Percentiles rank a stretch among this genome's conserved stretches.
These are phyloP conservation scores for Bradypodion ventrale DNA, from an alignment of 2,797 vertebrate genomes.

Conservation along the genomic window DNA sequence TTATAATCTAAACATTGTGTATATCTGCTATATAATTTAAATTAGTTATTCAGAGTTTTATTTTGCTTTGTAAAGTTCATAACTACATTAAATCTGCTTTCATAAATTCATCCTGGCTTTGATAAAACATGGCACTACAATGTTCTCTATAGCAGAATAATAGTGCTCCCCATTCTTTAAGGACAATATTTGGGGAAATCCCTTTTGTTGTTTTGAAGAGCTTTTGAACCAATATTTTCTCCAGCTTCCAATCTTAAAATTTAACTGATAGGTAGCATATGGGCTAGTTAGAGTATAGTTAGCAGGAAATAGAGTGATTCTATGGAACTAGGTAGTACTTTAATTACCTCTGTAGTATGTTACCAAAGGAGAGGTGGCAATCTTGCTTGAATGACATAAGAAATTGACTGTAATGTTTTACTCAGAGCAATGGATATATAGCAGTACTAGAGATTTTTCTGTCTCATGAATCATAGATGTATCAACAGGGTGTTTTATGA, in stretches of 20 bases:
- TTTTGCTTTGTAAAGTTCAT: background rate
- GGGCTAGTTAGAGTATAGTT: background rate
- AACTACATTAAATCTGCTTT: conserved; percentile 2
- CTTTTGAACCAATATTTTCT: conserved; percentile 22
- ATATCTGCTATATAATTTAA: background rate
- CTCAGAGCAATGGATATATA: conserved; percentile 21
- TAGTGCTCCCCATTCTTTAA: background rate
- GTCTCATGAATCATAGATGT: accelerated
- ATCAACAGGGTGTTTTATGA: conserved; percentile 26
- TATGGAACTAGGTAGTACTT: conserved; percentile 21
- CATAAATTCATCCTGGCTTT: background rate
- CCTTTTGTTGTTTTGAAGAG: conserved; percentile 18
- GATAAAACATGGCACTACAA: background rate
- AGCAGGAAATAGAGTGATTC: background rate
- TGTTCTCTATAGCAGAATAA: conserved; percentile 3
- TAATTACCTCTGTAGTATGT: conserved; percentile 46
- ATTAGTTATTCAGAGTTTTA: background rate
- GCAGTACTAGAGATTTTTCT: background rate
- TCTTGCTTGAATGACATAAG: background rate
- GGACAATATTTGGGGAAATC: conserved; percentile 3
- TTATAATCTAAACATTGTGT: conserved; percentile 20
- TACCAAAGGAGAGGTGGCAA: conserved; percentile 15
- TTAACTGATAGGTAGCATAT: conserved; percentile 35
- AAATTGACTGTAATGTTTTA: background rate
- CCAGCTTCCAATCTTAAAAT: conserved; percentile 13